A percentile compares a stretch with the other conserved stretches of the same genome.
Conservation (phyloP, 2,888 invertebrate genomes). For the Sepioteuthis lessoniana region DNA sequence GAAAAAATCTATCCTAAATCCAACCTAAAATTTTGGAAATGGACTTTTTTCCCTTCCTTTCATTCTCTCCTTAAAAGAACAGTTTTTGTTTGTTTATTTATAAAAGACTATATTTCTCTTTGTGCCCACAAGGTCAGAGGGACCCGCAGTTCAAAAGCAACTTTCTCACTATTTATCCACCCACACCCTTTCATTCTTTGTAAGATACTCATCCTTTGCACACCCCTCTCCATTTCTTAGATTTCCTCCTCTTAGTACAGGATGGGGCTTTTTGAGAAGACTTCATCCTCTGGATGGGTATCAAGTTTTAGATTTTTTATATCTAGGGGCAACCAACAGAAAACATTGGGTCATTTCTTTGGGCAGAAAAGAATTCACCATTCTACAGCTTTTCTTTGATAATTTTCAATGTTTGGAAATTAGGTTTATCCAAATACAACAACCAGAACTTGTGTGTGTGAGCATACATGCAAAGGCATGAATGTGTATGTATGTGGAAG, state of each 20-base stretch:
- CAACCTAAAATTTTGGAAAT: neutral
- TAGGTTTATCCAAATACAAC: neutral
- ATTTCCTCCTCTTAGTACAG: neutral
- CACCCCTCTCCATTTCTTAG: neutral
- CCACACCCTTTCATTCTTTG: neutral
- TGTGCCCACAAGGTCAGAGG: neutral
- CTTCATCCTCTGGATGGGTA: neutral
- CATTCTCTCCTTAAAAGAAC: neutral
- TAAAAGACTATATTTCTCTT: neutral
- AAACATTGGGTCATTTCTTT: neutral
- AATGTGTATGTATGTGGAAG: neutral
- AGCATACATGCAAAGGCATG: no score
- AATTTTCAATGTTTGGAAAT: neutral
- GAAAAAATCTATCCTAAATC: neutral
- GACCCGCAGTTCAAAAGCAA: neutral
- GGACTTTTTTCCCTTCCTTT: neutral
- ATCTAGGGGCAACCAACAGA: neutral
- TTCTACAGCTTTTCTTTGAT: neutral
- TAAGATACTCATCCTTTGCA: neutral
- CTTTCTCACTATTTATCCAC: neutral
- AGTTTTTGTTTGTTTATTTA: neutral
- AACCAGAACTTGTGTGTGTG: neutral
- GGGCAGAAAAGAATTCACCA: neutral
- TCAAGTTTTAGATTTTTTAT: neutral
- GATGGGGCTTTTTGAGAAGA: neutral